phyloP scores from a whole-genome alignment of 2,797 vertebrate genomes.

The Cossypha caffra region DNA sequence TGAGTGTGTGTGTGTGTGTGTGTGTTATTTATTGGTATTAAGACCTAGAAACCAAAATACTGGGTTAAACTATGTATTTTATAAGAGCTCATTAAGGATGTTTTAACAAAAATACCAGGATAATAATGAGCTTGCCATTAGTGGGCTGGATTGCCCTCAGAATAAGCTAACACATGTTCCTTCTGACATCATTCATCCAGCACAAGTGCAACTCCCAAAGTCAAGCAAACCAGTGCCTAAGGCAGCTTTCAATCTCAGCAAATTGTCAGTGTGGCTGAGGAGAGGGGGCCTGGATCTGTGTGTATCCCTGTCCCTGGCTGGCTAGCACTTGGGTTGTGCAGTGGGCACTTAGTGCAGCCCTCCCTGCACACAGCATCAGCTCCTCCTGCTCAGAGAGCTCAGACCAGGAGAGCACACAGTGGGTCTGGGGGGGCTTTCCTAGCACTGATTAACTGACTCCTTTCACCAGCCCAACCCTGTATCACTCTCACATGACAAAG shows the following conservation, averaged over 20 bases:
- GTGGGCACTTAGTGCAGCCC: not conserved
- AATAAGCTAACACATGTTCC: not conserved
- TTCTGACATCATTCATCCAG: not conserved
- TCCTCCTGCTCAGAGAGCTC: not conserved
- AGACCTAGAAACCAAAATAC: not conserved
- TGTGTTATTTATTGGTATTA: not conserved
- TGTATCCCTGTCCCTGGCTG: not conserved
- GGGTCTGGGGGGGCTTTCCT: not conserved
- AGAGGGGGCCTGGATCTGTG: accelerated
- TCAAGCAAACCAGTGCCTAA: not conserved
- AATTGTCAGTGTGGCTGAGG: not conserved
- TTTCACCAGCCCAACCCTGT: accelerated
- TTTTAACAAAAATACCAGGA: not conserved
- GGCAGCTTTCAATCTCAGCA: not conserved
- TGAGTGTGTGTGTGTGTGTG: not conserved
- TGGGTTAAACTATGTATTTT: not conserved
- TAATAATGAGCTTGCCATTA: not conserved
- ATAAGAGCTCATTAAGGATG: not conserved
- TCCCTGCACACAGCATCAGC: not conserved
- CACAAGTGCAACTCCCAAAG: not conserved
- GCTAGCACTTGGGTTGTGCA: not conserved
- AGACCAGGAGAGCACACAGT: not conserved
- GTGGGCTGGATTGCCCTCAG: not conserved
- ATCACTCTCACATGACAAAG: not conserved
- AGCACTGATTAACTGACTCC: not conserved